Percentiles rank a stretch among this genome's conserved stretches.
Conservation (phyloP, 2,888 invertebrate species). For the Mellilla xanthometata region DNA sequence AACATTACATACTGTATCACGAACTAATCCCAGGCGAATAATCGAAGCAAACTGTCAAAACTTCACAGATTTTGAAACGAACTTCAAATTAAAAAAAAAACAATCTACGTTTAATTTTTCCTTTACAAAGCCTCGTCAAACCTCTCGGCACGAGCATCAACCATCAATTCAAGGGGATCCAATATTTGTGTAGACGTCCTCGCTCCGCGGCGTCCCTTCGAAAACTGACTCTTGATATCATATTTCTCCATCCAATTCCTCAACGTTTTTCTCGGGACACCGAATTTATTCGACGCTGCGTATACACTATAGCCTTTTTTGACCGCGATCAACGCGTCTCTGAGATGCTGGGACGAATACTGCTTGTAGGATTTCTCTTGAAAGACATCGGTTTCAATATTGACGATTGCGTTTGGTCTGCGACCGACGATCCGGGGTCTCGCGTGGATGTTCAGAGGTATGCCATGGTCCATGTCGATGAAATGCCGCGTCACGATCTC, state of each 20-base stretch:
- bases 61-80: too few relatives aligned
- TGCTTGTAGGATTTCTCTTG: constrained; percentile 79
- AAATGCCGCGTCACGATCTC: constrained; percentile 77
- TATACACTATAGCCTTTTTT: constrained; percentile 81
- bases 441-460: constrained; percentile 71
- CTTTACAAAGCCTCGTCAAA: constrained; percentile 46
- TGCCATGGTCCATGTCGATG: constrained; percentile 73
- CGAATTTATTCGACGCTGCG: constrained; percentile 80
- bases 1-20: too few relatives aligned
- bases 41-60: too few relatives aligned
- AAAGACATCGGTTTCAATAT: constrained; percentile 75
- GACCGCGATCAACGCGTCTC: constrained; percentile 76
- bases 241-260: constrained; percentile 83
- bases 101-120: too few relatives aligned
- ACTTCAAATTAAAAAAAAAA: too few relatives aligned
- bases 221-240: constrained; percentile 79
- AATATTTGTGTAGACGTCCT: constrained; percentile 55
- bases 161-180: constrained; percentile 68
- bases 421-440: constrained; percentile 69
- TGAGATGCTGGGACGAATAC: constrained; percentile 74
- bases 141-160: constrained; percentile 55
- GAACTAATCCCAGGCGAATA: too few relatives aligned
- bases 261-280: constrained; percentile 79
- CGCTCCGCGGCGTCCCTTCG: constrained; percentile 71
- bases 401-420: constrained; percentile 69